These are phyloP conservation scores for Cotesia typhae DNA, from an alignment of 1,140 invertebrate genomes.

Conservation along the genomic window DNA sequence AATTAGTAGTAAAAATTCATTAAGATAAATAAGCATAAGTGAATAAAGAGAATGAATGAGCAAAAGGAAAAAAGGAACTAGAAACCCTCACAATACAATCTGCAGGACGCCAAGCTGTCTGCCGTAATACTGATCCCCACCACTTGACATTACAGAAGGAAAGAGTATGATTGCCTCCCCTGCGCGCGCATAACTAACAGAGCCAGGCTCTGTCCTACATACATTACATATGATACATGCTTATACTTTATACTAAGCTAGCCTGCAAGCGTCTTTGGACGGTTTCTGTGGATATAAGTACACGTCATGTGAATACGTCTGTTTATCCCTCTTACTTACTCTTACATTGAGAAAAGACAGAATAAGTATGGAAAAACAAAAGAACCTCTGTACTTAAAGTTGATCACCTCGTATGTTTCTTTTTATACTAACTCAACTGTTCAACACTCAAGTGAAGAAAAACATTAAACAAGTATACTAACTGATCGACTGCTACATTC, in stretches of 20 bases:
- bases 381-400: constrained; percentile 39
- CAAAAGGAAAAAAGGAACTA: constrained; percentile 58
- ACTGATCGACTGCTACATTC: constrained; percentile 10
- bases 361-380: constrained; percentile 48
- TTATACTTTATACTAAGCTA: constrained; percentile 2
- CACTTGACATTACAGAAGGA: constrained; percentile 30
- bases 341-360: constrained; percentile 24
- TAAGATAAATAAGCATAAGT: not conserved
- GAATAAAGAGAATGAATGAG: constrained; percentile 18
- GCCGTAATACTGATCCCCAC: constrained; percentile 59
- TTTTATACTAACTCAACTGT: constrained; percentile 19
- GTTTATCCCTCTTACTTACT: constrained; percentile 38
- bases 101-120: constrained; percentile 67
- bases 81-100: constrained; percentile 60
- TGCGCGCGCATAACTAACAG: constrained; percentile 36
- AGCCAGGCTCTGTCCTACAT: constrained; percentile 49
- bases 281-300: constrained; percentile 38
- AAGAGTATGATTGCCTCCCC: constrained; percentile 3
- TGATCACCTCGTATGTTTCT: constrained; percentile 29
- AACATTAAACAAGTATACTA: constrained; percentile 10
- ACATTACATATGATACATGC: constrained; percentile 38
- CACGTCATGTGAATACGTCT: constrained; percentile 52
- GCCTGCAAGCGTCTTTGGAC: constrained; percentile 22
- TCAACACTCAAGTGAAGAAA: constrained; percentile 17
- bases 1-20: not conserved